These are phyloP conservation scores for Oreohelix idahoensis DNA, from an alignment of 1,140 invertebrate genomes.

Conservation along the genomic window DNA sequence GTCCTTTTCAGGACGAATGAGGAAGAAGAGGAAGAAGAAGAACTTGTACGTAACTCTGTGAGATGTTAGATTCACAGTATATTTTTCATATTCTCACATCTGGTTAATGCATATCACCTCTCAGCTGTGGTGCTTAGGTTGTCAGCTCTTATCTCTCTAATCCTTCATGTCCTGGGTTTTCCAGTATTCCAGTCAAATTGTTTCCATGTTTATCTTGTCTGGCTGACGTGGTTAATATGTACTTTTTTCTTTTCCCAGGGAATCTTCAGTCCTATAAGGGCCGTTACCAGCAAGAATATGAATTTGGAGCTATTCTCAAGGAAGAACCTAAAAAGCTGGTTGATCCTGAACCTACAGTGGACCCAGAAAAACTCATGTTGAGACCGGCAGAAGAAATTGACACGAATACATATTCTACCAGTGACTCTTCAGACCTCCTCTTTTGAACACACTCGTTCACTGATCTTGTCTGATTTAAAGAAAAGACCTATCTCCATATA, in stretches of 20 bases:
- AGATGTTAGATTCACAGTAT: too few species aligned
- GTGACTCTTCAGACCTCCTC: conserved; percentile 49
- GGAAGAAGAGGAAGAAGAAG: too few species aligned
- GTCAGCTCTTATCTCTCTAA: too few species aligned
- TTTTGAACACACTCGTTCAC: too few species aligned
- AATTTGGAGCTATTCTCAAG: conserved; percentile 44
- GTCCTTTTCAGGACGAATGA: too few species aligned
- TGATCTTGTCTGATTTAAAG: too few species aligned
- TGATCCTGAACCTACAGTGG: not conserved
- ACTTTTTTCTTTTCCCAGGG: conserved; percentile 39
- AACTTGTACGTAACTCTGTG: too few species aligned
- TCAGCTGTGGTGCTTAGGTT: too few species aligned
- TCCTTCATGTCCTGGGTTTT: not conserved
- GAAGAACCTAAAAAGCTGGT: conserved; percentile 17
- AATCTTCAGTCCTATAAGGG: conserved; percentile 53
- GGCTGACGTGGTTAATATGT: too few species aligned
- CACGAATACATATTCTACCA: conserved; percentile 48
- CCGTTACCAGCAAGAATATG: conserved; percentile 53
- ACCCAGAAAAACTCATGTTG: conserved; percentile 40
- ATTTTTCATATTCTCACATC: too few species aligned
- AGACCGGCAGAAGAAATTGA: conserved; percentile 52
- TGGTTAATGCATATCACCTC: too few species aligned
- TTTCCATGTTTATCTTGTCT: not conserved
- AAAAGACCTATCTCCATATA: too few species aligned
- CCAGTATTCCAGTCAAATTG: not conserved